Evolutionary conservation across 2,113 vertebrate species (phyloP).

Genomic region (Petrocephalus microphthalmus): DNA sequence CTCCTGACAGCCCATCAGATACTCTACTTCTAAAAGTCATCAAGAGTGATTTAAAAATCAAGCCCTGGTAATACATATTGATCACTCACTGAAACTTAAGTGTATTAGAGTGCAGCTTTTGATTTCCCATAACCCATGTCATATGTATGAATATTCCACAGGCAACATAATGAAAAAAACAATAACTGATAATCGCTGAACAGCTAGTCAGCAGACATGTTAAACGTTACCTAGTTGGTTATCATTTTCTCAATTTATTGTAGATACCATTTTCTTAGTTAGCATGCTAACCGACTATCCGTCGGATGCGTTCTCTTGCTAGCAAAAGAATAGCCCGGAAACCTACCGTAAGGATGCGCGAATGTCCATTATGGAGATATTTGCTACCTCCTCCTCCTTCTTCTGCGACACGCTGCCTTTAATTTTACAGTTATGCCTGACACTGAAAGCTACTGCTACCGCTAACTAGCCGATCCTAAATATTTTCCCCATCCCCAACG

Average conservation of each 20-base stretch:
- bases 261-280: neutral
- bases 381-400: neutral
- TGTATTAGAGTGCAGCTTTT: too few relatives aligned
- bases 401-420: too few relatives aligned
- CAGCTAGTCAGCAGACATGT: neutral
- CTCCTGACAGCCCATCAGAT: neutral
- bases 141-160: too few relatives aligned
- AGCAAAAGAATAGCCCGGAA: neutral
- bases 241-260: neutral
- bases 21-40: neutral
- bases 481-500: neutral
- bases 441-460: neutral
- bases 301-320: neutral
- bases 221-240: too few relatives aligned
- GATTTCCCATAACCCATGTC: too few relatives aligned
- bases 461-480: neutral
- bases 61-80: neutral
- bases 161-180: neutral
- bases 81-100: too few relatives aligned
- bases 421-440: too few relatives aligned
- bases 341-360: conserved; percentile 49
- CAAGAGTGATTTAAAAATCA: neutral
- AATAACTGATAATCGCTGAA: neutral
- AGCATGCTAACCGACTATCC: neutral
- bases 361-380: conserved; percentile 42